Evolutionary conservation across 2,888 invertebrate species (phyloP).

Genomic region (Cotesia congregata): DNA sequence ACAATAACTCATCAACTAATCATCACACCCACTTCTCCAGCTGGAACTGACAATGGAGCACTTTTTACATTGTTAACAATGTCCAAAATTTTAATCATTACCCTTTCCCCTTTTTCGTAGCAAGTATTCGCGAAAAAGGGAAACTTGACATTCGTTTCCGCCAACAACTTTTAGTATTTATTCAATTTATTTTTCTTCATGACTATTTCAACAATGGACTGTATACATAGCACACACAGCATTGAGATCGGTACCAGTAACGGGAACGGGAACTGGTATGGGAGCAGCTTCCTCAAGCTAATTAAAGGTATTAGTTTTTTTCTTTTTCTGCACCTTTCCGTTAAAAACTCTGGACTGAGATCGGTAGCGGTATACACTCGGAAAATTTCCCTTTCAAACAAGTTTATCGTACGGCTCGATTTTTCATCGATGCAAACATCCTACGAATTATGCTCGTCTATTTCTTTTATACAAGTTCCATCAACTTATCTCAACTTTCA

Average conservation of each 20-base stretch:
- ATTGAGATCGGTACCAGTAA: background rate
- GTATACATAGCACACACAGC: background rate
- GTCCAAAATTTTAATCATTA: constrained; percentile 39
- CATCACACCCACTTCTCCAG: background rate
- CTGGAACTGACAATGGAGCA: background rate
- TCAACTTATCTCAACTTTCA: constrained; percentile 1
- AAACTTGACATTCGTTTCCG: background rate
- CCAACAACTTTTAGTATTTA: background rate
- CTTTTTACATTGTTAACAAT: background rate
- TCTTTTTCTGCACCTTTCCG: constrained; percentile 1
- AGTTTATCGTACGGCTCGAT: background rate
- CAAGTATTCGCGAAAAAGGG: background rate
- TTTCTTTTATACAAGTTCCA: constrained; percentile 11
- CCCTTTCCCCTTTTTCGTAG: background rate
- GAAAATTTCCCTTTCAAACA: background rate
- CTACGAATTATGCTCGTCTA: background rate
- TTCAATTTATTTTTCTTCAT: background rate
- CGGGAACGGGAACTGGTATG: too few species aligned
- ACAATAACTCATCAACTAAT: constrained; percentile 8
- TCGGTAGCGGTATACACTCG: background rate
- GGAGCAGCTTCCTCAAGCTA: constrained; percentile 27
- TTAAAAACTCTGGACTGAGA: background rate
- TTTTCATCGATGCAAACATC: background rate
- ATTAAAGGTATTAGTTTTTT: constrained; percentile 38
- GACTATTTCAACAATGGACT: background rate